phyloP scores from a whole-genome alignment of 2,113 vertebrate species.

The Fukomys damarensis region DNA sequence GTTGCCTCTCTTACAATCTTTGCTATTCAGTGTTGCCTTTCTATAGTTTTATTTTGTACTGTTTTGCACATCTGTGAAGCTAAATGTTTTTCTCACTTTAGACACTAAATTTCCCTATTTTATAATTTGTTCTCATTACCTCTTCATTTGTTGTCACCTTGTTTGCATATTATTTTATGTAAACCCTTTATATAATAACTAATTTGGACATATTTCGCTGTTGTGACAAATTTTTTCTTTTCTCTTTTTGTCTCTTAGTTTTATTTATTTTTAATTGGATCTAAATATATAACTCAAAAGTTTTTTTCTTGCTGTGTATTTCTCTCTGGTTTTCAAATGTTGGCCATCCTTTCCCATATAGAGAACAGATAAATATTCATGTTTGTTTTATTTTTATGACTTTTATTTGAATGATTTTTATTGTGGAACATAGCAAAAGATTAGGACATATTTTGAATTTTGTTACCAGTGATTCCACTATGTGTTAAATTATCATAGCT shows the following conservation, averaged over 20 bases:
- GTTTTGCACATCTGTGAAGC: neutral
- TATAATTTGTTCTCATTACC: neutral
- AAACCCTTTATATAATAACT: neutral
- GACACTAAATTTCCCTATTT: neutral
- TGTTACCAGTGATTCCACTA: neutral
- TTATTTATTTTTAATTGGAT: constrained; percentile 20
- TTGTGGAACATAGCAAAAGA: neutral
- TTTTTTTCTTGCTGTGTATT: neutral
- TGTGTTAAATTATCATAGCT: neutral
- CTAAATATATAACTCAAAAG: constrained; percentile 6
- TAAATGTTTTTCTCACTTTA: neutral
- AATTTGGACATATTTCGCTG: neutral
- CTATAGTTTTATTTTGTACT: neutral
- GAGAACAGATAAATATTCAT: neutral
- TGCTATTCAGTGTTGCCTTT: neutral
- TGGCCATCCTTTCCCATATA: neutral
- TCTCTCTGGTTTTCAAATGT: constrained; percentile 48
- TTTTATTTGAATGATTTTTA: constrained; percentile 20
- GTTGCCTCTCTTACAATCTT: neutral
- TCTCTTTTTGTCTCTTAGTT: neutral
- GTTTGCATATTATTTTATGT: neutral
- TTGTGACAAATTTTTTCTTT: constrained; percentile 31
- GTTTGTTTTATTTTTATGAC: constrained; percentile 10
- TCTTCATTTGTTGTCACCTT: neutral
- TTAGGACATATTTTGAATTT: neutral